phyloP scores from a whole-genome alignment of 2,113 vertebrate genomes.

The Dascyllus trimaculatus region DNA sequence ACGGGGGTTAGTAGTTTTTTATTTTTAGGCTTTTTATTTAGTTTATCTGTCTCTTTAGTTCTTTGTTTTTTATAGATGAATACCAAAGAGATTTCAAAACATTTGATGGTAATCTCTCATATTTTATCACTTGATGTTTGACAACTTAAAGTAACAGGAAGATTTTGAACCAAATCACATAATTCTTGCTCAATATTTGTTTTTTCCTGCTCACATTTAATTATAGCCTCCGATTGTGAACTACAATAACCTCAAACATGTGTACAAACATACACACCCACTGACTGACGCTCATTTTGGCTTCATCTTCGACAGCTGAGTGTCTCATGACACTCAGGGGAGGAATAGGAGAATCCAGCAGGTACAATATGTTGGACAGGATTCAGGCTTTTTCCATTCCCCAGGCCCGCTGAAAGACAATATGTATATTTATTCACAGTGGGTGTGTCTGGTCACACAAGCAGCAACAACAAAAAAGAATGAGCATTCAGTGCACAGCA shows the following conservation, averaged over 20 bases:
- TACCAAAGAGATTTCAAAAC: too few species aligned
- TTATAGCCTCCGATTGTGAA: slow-evolving; percentile 22
- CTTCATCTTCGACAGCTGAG: slow-evolving; percentile 73
- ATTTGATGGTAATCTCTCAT: neutral
- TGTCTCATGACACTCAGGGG: slow-evolving; percentile 68
- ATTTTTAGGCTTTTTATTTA: too few species aligned
- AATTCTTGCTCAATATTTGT: neutral
- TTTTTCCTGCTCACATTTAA: slow-evolving; percentile 11
- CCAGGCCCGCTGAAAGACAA: slow-evolving; percentile 61
- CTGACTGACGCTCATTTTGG: slow-evolving; percentile 61
- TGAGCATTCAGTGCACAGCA: slow-evolving; percentile 15
- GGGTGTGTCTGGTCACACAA: slow-evolving; percentile 46
- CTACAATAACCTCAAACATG: slow-evolving; percentile 41
- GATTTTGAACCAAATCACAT: neutral
- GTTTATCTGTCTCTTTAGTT: too few species aligned
- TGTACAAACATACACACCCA: slow-evolving; percentile 20
- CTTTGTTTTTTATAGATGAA: too few species aligned
- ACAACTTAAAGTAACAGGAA: neutral
- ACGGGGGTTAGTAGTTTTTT: neutral
- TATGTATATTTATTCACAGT: slow-evolving; percentile 62
- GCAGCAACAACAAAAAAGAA: slow-evolving; percentile 12
- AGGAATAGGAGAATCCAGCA: slow-evolving; percentile 65
- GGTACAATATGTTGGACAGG: slow-evolving; percentile 76
- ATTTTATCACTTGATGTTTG: too few species aligned
- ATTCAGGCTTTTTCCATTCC: slow-evolving; percentile 73